A percentile compares a stretch with the other conserved stretches of the same genome.
Conservation (phyloP, 2,888 invertebrate genomes). For the Apotomis betuletana region DNA sequence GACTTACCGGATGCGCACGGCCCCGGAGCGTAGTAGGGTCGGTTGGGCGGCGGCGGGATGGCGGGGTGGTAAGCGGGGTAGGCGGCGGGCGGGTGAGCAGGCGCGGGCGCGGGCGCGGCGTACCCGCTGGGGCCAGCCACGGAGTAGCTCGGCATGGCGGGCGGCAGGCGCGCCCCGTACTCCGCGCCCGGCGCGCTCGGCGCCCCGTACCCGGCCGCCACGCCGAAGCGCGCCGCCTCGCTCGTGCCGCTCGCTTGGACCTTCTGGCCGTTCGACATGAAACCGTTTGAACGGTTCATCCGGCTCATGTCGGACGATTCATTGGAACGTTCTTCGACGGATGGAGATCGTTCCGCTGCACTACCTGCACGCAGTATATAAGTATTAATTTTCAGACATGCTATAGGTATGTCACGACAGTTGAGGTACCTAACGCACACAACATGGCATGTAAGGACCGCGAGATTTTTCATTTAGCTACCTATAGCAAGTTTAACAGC, state of each 20-base stretch:
- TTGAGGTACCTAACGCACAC: too few species aligned
- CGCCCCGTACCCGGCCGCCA: constrained; percentile 12
- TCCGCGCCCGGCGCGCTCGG: constrained; percentile 15
- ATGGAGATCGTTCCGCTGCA: constrained; percentile 9
- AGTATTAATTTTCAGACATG: too few species aligned
- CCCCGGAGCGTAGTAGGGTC: constrained; percentile 45
- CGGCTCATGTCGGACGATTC: not conserved
- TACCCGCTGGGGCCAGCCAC: constrained; percentile 32
- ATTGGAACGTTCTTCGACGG: not conserved
- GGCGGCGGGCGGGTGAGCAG: constrained; percentile 35
- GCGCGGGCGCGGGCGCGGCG: constrained; percentile 30
- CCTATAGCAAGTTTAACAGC: too few species aligned
- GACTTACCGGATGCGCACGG: constrained; percentile 47
- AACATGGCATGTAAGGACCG: too few species aligned
- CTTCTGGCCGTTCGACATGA: constrained; percentile 18
- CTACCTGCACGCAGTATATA: not conserved
- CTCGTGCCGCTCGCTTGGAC: not conserved
- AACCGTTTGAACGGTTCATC: not conserved
- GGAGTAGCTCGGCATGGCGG: constrained; percentile 18
- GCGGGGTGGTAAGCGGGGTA: constrained; percentile 47
- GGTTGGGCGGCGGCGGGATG: constrained; percentile 48
- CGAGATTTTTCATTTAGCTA: too few species aligned
- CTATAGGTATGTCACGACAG: too few species aligned
- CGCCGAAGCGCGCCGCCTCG: not conserved
- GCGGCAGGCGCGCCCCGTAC: constrained; percentile 4